These are phyloP conservation scores for Trichogramma pretiosum DNA, from an alignment of 1,140 invertebrate species.

Conservation along the genomic window DNA sequence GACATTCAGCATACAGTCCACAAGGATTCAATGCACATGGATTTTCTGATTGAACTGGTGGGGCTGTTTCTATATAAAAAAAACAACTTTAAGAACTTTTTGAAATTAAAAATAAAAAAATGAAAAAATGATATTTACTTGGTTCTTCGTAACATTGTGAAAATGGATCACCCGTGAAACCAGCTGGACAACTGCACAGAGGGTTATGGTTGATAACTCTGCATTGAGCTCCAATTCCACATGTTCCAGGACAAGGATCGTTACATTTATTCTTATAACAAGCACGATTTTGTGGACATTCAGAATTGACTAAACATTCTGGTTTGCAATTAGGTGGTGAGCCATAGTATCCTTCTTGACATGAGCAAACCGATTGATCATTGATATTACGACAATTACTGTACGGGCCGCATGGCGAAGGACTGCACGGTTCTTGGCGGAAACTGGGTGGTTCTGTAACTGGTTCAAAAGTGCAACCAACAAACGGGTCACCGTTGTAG, in stretches of 20 bases:
- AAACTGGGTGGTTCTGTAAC: slow-evolving; percentile 20
- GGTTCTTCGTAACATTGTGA: slow-evolving; percentile 43
- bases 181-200: slow-evolving; percentile 59
- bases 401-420: slow-evolving; percentile 51
- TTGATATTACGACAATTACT: slow-evolving; percentile 47
- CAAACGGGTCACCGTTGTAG: slow-evolving; percentile 53
- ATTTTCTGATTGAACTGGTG: slow-evolving; percentile 26
- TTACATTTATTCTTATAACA: slow-evolving; percentile 70
- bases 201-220: slow-evolving; percentile 67
- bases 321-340: slow-evolving; percentile 63
- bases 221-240: slow-evolving; percentile 66
- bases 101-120: slow-evolving; percentile 3
- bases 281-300: slow-evolving; percentile 67
- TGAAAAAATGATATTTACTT: slow-evolving; percentile 22
- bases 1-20: slow-evolving; percentile 49
- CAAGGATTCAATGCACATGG: slow-evolving; percentile 46
- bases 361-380: slow-evolving; percentile 48
- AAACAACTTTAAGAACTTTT: neutral
- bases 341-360: slow-evolving; percentile 48
- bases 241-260: slow-evolving; percentile 71
- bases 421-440: slow-evolving; percentile 40
- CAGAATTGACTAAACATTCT: slow-evolving; percentile 69
- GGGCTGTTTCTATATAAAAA: slow-evolving; percentile 19
- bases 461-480: slow-evolving; percentile 35
- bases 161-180: slow-evolving; percentile 66